Evolutionary conservation across 1,140 invertebrate genomes (phyloP).

Genomic region (Drosophila takahashii): DNA sequence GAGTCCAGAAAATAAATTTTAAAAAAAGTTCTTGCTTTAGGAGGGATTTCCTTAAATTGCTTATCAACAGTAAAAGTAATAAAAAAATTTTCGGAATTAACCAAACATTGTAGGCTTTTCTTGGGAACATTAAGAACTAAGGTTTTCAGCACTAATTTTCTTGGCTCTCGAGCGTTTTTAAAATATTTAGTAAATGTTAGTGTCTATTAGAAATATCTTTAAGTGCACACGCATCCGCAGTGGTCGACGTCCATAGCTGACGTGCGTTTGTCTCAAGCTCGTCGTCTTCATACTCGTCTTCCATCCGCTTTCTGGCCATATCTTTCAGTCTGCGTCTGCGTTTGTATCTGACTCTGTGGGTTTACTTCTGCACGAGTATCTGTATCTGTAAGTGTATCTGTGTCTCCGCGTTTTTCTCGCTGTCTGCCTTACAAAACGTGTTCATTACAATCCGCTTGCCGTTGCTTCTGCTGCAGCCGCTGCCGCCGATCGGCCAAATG

Average conservation of each 20-base stretch:
- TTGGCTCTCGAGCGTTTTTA: not conserved
- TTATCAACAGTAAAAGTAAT: no score
- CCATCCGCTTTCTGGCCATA: slow-evolving; percentile 22
- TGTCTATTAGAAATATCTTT: not conserved
- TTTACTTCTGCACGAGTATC: slow-evolving; percentile 17
- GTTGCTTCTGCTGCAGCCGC: slow-evolving; percentile 48
- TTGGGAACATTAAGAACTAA: no score
- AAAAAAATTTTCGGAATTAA: no score
- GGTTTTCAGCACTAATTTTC: not conserved
- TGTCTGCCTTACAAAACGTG: slow-evolving; percentile 62
- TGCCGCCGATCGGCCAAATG: slow-evolving; percentile 80
- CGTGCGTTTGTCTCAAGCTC: slow-evolving; percentile 42
- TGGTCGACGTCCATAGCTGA: slow-evolving; percentile 24
- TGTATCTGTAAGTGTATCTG: slow-evolving; percentile 25
- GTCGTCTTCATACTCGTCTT: slow-evolving; percentile 21
- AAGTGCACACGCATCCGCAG: slow-evolving; percentile 31
- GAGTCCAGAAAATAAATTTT: no score
- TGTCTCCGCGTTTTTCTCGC: slow-evolving; percentile 46
- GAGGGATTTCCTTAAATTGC: no score
- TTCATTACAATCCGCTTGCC: slow-evolving; percentile 62
- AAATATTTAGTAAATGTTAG: not conserved
- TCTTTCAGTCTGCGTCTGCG: slow-evolving; percentile 28
- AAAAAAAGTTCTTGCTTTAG: no score
- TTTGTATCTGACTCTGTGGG: slow-evolving; percentile 29
- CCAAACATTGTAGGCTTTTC: no score